Evolutionary conservation across 2,888 invertebrate species (phyloP), one percentile per base, ranked within the genome.

Genomic region (Philhelius pedissequus): DNA sequence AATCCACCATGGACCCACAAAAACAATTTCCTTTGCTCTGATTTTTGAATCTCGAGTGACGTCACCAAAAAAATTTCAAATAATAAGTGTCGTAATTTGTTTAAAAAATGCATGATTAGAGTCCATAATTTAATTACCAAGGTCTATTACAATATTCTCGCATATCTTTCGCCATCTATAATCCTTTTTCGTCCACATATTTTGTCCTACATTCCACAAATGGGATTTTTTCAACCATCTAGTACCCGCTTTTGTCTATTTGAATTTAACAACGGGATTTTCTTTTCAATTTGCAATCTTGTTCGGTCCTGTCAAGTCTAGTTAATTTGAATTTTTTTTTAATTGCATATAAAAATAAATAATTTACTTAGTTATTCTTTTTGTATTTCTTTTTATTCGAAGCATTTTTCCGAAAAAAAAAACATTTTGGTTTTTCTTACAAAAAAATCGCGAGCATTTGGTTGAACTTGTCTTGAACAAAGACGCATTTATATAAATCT

Each of bases 231-330:
- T 80, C 25, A 6, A 13, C 45, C 22, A 45, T 27, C 64, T n/a
- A n/a, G n/a, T 62, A 62, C 62, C 74, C 70, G 75, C 48, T n/a
- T 70, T 52, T 8, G 56, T 25, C 56, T 70, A 75, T 76, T 81
- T 81, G 76, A 81, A 81, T 66, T 81, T 81, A 82, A 77, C 82
- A 71, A 38, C 35, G 35, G 82, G 77, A 74, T 52, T 30, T 50
- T 62, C n/a, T 27, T 54, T 69, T 64, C 54, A 79, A 83, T 79
- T 83, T 74, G 70, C 62, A 74, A 74, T 38, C 43, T 56, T 62
- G 40, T 83, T 83, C 56, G 78, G 35, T 40, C 52, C 58, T 45
- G 74, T 62, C 27, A 74, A 68, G 78, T 83, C 52, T 38, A 22
- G 69, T 60, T 9, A 54, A 66, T 77, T 74, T 78, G 30, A 30